Conservation (phyloP, 2,888 invertebrate species). For the Rambutsinella grinnellia region DNA sequence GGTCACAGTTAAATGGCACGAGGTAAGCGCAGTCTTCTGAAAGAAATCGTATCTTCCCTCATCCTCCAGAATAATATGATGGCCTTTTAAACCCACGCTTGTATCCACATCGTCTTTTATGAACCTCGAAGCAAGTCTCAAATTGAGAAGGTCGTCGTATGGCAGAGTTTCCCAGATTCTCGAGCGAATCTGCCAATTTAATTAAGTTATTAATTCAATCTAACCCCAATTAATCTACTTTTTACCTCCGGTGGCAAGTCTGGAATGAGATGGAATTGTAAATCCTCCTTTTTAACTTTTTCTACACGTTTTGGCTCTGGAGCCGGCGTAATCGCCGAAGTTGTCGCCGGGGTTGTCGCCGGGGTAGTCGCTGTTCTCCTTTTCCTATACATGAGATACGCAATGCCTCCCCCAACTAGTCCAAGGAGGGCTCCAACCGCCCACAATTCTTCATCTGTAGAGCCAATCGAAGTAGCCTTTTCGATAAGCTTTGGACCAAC, state of each 20-base stretch:
- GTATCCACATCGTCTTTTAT: constrained; percentile 45
- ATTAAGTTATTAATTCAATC: not conserved
- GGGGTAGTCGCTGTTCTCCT: not conserved
- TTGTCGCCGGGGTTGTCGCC: not conserved
- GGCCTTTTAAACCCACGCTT: constrained; percentile 33
- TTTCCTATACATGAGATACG: constrained; percentile 21
- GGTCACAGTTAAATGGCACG: constrained; percentile 39
- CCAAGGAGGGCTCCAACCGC: constrained; percentile 9
- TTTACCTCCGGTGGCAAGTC: constrained; percentile 38
- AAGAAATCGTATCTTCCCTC: constrained; percentile 37
- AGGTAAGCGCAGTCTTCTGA: constrained; percentile 37
- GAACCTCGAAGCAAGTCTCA: constrained; percentile 34
- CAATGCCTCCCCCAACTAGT: constrained; percentile 22
- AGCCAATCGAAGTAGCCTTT: too few species aligned
- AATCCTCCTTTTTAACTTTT: constrained; percentile 11
- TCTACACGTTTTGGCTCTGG: too few species aligned
- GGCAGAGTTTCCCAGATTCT: constrained; percentile 30
- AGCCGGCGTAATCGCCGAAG: too few species aligned
- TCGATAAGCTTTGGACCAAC: too few species aligned
- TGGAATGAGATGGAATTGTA: constrained; percentile 22
- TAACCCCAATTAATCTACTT: not conserved
- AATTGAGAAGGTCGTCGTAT: constrained; percentile 33
- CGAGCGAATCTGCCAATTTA: constrained; percentile 22
- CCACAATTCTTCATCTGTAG: too few species aligned
- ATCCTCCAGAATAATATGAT: constrained; percentile 13